These are phyloP conservation scores for Magallana gigas DNA, from an alignment of 1,140 invertebrate species.

Conservation along the genomic window DNA sequence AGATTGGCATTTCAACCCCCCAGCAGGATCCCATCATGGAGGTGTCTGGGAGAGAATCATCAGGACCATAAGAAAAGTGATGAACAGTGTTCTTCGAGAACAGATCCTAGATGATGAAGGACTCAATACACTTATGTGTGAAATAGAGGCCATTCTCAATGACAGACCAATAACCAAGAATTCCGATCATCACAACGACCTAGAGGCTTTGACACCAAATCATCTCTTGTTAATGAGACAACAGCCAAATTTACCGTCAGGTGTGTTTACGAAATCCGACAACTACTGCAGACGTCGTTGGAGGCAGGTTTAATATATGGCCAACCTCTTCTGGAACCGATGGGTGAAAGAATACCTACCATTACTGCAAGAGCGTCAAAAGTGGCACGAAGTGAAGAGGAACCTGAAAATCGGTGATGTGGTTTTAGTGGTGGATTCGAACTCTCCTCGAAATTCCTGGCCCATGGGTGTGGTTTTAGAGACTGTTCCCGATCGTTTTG, in stretches of 20 bases:
- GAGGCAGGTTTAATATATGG: conserved; percentile 59
- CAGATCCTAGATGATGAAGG: conserved; percentile 59
- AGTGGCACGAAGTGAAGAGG: conserved; percentile 52
- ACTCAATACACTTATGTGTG: conserved; percentile 55
- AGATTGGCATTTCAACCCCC: conserved; percentile 61
- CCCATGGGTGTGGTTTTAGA: conserved; percentile 46
- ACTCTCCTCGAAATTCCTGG: conserved; percentile 56
- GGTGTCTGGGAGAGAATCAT: conserved; percentile 61
- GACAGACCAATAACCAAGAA: conserved; percentile 45
- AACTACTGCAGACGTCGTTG: conserved; percentile 50
- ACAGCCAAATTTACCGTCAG: conserved; percentile 51
- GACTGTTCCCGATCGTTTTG: conserved; percentile 38
- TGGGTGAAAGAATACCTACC: conserved; percentile 62
- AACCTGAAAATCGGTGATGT: conserved; percentile 63
- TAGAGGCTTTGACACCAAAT: conserved; percentile 54
- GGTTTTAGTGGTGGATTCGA: conserved; percentile 58
- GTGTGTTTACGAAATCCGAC: conserved; percentile 50
- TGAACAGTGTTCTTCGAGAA: conserved; percentile 49
- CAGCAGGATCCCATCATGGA: conserved; percentile 54
- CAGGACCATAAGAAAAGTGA: conserved; percentile 40
- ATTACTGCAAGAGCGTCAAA: conserved; percentile 57
- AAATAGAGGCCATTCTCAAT: conserved; percentile 51
- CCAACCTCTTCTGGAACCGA: conserved; percentile 61
- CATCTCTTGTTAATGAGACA: conserved; percentile 48
- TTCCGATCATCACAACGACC: conserved; percentile 30